A percentile compares a stretch with the other conserved stretches of the same genome.
These are phyloP conservation scores for Drosophila anceps DNA, from an alignment of 2,888 invertebrate genomes.

Conservation along the genomic window DNA sequence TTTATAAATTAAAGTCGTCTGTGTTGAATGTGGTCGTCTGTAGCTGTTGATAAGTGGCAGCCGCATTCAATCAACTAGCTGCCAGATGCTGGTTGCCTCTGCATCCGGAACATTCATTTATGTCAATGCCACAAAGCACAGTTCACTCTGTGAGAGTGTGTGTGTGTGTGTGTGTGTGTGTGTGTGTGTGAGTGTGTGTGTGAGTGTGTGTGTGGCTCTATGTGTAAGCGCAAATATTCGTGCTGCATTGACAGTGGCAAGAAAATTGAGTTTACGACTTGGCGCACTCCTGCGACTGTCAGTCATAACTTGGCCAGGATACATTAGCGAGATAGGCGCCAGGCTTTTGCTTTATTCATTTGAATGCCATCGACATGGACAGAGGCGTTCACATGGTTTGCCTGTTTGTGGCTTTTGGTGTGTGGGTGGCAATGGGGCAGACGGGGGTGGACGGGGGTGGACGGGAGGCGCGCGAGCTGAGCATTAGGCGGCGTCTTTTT, in stretches of 20 bases:
- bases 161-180: not conserved
- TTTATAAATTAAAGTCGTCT: not conserved
- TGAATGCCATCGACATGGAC: constrained; percentile 51
- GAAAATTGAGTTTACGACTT: constrained; percentile 62
- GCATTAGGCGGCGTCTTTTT: constrained; percentile 69
- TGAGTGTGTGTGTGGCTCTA: constrained; percentile 1
- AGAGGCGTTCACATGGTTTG: not conserved
- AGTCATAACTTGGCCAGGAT: constrained; percentile 62
- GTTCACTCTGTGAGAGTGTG: not conserved
- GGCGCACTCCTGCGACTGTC: constrained; percentile 52
- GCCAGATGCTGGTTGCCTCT: constrained; percentile 27
- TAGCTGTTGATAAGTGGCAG: constrained; percentile 47
- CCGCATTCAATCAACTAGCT: constrained; percentile 54
- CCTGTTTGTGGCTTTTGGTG: constrained; percentile 1
- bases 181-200: not conserved
- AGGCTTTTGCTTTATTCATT: constrained; percentile 62
- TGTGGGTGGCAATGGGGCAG: not conserved
- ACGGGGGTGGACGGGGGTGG: not conserved
- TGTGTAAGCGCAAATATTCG: constrained; percentile 28
- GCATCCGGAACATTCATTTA: constrained; percentile 38
- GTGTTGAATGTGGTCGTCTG: constrained; percentile 2
- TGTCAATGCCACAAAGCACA: constrained; percentile 48
- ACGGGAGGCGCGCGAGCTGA: constrained; percentile 15
- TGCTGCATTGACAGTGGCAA: constrained; percentile 56
- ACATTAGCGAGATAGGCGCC: constrained; percentile 60